Evolutionary conservation across 2,888 invertebrate genomes (phyloP).

Genomic region (Morpho deidamia): DNA sequence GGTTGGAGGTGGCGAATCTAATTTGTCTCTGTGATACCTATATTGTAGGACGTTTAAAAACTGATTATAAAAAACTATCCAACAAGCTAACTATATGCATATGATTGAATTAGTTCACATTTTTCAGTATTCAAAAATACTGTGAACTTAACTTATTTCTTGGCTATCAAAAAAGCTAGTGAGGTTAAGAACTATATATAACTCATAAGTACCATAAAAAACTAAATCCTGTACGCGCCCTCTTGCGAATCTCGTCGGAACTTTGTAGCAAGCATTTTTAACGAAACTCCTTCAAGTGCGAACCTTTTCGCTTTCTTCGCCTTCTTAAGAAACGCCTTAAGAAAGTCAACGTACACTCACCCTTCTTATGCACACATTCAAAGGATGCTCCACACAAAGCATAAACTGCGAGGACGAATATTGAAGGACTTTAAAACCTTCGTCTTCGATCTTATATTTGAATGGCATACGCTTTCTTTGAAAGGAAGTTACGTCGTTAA

Average conservation of each 20-base stretch:
- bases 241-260: conserved; percentile 50
- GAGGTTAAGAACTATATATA: too few relatives aligned
- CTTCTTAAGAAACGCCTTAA: conserved; percentile 73
- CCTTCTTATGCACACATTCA: conserved; percentile 42
- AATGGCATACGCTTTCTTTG: conserved; percentile 1
- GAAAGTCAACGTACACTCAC: conserved; percentile 58
- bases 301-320: conserved; percentile 74
- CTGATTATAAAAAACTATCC: too few relatives aligned
- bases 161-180: too few relatives aligned
- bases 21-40: conserved; percentile 5
- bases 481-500: conserved; percentile 24
- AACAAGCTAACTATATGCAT: too few relatives aligned
- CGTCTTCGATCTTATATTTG: conserved; percentile 32
- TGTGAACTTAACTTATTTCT: too few relatives aligned
- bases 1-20: conserved; percentile 28
- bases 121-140: too few relatives aligned
- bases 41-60: too few relatives aligned
- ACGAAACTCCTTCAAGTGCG: conserved; percentile 65
- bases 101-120: too few relatives aligned
- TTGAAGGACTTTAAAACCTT: conserved; percentile 32
- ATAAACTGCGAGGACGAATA: conserved; percentile 18
- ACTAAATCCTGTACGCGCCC: conserved; percentile 44
- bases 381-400: conserved; percentile 33
- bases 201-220: not conserved
- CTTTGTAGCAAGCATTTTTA: conserved; percentile 57